A percentile compares a stretch with the other conserved stretches of the same genome.
These are phyloP conservation scores for Myripristis murdjan DNA, from an alignment of 2,797 vertebrate species.

Conservation along the genomic window DNA sequence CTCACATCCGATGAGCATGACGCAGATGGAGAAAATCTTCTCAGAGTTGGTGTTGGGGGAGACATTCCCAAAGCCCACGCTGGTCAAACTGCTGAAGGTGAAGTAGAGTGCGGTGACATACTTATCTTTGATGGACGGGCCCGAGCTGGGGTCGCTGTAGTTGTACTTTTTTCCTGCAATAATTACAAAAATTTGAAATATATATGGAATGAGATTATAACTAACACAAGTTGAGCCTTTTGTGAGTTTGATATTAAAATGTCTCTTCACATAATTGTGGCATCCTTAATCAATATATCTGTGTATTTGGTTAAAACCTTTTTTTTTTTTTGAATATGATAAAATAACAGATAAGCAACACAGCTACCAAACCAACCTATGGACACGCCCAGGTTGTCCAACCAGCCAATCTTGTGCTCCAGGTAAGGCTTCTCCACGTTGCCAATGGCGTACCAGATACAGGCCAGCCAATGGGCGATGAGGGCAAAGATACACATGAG, in stretches of 20 bases:
- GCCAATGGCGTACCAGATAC: conserved; percentile 99
- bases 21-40: conserved; percentile 99
- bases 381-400: conserved; percentile 97
- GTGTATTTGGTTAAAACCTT: too few species aligned
- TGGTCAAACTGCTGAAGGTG: conserved; percentile 99
- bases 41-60: conserved; percentile 99
- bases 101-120: conserved; percentile 99
- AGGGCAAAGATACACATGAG: conserved; percentile 99
- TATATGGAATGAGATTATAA: too few species aligned
- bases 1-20: conserved; percentile 99
- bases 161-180: conserved; percentile 94
- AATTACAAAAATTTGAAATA: not conserved
- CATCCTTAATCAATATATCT: too few species aligned
- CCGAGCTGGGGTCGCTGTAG: conserved; percentile 94
- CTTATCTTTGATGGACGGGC: conserved; percentile 99
- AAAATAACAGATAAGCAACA: not conserved
- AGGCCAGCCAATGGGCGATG: conserved; percentile 99
- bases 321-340: too few species aligned
- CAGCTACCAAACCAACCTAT: conserved; percentile 76
- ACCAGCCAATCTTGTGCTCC: conserved; percentile 97
- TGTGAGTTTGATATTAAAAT: not conserved
- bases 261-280: not conserved
- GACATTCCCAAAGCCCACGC: conserved; percentile 98
- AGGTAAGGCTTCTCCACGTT: conserved; percentile 98
- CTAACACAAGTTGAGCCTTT: not conserved